Conservation (phyloP, 2,113 vertebrate genomes). For the Macrotus californicus region DNA sequence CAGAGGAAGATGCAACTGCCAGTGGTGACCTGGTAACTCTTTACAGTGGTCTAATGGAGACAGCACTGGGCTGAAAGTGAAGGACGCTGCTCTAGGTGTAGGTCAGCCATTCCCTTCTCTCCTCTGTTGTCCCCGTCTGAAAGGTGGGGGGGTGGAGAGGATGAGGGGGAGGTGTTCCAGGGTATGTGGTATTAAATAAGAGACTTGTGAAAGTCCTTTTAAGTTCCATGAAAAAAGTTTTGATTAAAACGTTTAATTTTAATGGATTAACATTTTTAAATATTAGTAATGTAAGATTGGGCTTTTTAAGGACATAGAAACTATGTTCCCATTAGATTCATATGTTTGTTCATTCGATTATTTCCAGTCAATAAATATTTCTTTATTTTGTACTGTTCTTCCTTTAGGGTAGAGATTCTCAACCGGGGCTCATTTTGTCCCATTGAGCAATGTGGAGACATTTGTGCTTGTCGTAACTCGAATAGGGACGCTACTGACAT, state of each 20-base stretch:
- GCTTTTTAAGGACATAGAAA: not conserved
- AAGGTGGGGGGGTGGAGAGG: not conserved
- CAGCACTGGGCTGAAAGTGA: conserved; percentile 62
- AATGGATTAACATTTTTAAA: not conserved
- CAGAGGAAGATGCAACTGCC: conserved; percentile 54
- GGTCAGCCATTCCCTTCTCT: conserved; percentile 48
- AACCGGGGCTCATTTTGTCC: not conserved
- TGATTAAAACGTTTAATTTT: not conserved
- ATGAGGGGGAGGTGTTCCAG: not conserved
- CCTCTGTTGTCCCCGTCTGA: conserved; percentile 8
- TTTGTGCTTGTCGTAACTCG: not conserved
- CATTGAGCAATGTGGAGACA: not conserved
- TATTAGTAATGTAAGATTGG: not conserved
- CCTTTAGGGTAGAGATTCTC: not conserved
- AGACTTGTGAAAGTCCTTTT: not conserved
- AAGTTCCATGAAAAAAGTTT: not conserved
- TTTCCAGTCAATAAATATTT: not conserved
- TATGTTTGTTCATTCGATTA: not conserved
- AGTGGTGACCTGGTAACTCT: conserved; percentile 58
- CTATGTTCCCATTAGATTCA: not conserved
- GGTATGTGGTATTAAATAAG: conserved; percentile 20
- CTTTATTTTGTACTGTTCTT: not conserved
- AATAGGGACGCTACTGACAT: not conserved
- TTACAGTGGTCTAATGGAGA: conserved; percentile 62
- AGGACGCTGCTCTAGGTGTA: conserved; percentile 66